Percentiles rank a stretch among this genome's conserved stretches.
Evolutionary conservation across 2,797 vertebrate genomes (phyloP).

Genomic region (Coregonus ussuriensis): DNA sequence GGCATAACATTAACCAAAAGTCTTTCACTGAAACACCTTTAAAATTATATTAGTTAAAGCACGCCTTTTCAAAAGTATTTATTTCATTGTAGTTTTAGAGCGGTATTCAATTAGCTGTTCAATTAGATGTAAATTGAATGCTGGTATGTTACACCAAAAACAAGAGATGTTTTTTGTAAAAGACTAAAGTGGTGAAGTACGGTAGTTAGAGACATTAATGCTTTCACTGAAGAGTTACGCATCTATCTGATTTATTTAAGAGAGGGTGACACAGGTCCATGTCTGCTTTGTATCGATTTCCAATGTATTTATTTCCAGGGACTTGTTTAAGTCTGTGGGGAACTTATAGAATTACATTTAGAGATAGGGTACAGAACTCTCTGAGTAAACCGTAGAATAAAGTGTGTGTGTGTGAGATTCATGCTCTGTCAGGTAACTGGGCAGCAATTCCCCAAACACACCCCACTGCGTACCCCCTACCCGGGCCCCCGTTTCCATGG

Average conservation of each 20-base stretch:
- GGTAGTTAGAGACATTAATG: neutral
- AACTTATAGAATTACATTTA: conserved; percentile 14
- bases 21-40: conserved; percentile 60
- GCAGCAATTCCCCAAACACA: conserved; percentile 25
- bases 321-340: conserved; percentile 6
- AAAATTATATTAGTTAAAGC: conserved; percentile 45
- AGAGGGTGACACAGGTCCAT: neutral
- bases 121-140: conserved; percentile 50
- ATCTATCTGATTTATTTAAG: neutral
- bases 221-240: neutral
- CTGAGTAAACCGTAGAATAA: neutral
- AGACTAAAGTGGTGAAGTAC: neutral
- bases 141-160: conserved; percentile 5
- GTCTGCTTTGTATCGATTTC: neutral
- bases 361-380: neutral
- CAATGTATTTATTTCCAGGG: neutral
- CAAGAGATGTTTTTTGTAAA: neutral
- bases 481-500: conserved; percentile 61
- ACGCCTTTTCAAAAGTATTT: conserved; percentile 20
- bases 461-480: conserved; percentile 17
- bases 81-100: conserved; percentile 27
- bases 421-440: conserved; percentile 20
- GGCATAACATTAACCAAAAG: conserved; percentile 41
- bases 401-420: conserved; percentile 12
- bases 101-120: conserved; percentile 54